Percentiles rank a stretch among this genome's conserved stretches.
Evolutionary conservation across 2,797 vertebrate species (phyloP).

Genomic region (Rallus crepitans): DNA sequence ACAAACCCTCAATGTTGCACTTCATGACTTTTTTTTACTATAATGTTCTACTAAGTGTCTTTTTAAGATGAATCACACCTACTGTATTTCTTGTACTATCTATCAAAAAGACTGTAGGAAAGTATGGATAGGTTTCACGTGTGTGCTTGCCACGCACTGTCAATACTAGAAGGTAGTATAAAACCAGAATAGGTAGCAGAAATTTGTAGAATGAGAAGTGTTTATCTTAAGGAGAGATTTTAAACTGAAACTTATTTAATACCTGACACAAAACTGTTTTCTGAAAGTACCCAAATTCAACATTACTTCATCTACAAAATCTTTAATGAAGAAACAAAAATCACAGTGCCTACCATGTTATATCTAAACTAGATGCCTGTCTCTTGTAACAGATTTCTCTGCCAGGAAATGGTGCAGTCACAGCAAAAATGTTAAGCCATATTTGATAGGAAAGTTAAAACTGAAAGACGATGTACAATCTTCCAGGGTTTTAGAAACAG

Average conservation of each 20-base stretch:
- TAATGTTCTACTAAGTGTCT: not conserved
- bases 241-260: not conserved
- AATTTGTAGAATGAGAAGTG: not conserved
- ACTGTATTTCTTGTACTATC: not conserved
- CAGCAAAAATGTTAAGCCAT: not conserved
- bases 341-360: not conserved
- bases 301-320: not conserved
- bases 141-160: fast-evolving
- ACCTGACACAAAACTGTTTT: not conserved
- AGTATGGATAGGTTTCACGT: not conserved
- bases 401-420: not conserved
- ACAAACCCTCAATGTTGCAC: not conserved
- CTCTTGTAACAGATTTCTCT: not conserved
- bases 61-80: not conserved
- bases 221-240: not conserved
- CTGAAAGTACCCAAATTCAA: not conserved
- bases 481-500: not conserved
- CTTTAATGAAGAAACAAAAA: not conserved
- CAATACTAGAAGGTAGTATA: not conserved
- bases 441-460: not conserved
- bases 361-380: not conserved
- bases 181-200: not conserved
- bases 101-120: not conserved
- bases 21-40: not conserved
- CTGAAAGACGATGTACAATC: not conserved